These are phyloP conservation scores for Lepidurus packardi DNA, from an alignment of 1,140 invertebrate genomes.

Conservation along the genomic window DNA sequence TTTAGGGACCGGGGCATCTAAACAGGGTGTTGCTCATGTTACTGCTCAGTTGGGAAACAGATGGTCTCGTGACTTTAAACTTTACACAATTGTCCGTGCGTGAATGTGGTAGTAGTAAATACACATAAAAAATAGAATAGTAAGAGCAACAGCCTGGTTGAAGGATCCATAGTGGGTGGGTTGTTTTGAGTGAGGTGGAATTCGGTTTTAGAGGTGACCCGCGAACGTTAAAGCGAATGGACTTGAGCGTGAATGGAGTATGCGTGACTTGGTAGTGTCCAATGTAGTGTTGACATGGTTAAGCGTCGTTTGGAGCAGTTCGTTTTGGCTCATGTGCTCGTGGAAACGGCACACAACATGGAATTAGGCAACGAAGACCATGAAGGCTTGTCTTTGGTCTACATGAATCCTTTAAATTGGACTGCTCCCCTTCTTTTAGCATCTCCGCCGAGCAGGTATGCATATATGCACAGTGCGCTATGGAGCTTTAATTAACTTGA, in stretches of 20 bases:
- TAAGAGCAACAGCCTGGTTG: background rate
- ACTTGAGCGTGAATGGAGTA: background rate
- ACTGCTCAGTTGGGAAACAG: background rate
- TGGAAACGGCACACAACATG: background rate
- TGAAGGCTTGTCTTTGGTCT: conserved; percentile 9
- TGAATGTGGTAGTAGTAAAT: background rate
- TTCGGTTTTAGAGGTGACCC: no score
- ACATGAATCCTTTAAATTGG: conserved; percentile 22
- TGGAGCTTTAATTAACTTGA: conserved; percentile 3
- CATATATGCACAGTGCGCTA: background rate
- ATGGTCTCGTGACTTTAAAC: background rate
- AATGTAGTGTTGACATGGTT: background rate
- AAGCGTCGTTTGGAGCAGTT: background rate
- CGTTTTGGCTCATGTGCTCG: background rate
- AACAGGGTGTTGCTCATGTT: background rate
- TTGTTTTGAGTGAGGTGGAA: background rate
- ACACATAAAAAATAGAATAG: no score
- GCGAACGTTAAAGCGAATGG: background rate
- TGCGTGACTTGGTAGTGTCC: background rate
- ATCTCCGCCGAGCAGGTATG: background rate
- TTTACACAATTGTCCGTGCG: background rate
- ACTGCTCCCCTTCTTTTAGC: background rate
- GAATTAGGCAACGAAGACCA: conserved; percentile 12
- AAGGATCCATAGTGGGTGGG: background rate
- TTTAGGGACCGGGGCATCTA: background rate